Conservation (phyloP, 2,113 vertebrate genomes). For the Smithornis capensis region DNA sequence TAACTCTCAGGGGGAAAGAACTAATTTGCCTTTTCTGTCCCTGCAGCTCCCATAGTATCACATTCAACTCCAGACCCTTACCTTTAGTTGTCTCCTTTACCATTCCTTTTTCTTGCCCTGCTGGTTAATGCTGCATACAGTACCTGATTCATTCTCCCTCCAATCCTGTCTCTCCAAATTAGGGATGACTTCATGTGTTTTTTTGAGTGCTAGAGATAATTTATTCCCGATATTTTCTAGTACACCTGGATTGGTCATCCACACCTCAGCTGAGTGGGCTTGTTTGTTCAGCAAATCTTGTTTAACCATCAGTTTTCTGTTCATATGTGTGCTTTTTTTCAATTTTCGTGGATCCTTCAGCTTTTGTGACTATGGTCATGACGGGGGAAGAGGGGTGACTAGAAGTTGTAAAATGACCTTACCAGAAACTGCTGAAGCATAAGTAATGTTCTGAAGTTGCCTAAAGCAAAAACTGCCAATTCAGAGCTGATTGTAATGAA, state of each 20-base stretch:
- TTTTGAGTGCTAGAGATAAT: not conserved
- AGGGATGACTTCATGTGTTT: not conserved
- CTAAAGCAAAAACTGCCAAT: conserved; percentile 94
- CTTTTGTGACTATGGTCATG: conserved; percentile 72
- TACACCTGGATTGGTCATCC: not conserved
- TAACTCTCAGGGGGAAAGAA: not conserved
- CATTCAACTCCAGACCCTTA: not conserved
- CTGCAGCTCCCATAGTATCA: not conserved
- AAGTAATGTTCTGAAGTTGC: conserved; percentile 91
- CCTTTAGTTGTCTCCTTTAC: not conserved
- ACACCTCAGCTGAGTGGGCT: not conserved
- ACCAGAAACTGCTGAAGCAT: conserved; percentile 87
- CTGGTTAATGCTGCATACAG: not conserved
- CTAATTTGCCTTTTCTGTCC: not conserved
- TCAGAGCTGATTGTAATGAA: conserved; percentile 97
- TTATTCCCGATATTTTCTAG: not conserved
- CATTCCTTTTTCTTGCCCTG: not conserved
- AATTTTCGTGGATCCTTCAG: not conserved
- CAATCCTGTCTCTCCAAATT: not conserved
- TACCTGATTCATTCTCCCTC: not conserved
- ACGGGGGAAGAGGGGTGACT: conserved; percentile 87
- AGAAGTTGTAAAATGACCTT: conserved; percentile 93
- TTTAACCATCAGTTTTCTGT: not conserved
- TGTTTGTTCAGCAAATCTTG: not conserved
- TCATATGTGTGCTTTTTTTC: not conserved